These are phyloP conservation scores for Ooceraea biroi DNA, from an alignment of 1,140 invertebrate species.

Conservation along the genomic window DNA sequence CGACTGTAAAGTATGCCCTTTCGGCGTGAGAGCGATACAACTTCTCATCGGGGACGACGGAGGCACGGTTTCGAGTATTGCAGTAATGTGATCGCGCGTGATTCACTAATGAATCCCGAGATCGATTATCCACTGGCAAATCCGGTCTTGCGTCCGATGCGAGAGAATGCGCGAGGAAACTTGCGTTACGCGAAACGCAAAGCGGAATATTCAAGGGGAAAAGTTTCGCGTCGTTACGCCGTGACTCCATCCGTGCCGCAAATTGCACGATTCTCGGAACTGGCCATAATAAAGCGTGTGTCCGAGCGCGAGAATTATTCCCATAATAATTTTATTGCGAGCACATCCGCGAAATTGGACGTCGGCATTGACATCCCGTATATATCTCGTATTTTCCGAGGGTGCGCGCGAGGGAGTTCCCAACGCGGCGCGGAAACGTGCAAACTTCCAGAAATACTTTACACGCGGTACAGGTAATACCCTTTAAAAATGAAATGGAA, in stretches of 20 bases:
- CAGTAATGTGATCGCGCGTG: conserved; percentile 56
- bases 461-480: neutral
- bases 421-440: neutral
- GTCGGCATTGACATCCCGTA: neutral
- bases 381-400: neutral
- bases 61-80: conserved; percentile 37
- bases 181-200: conserved; percentile 24
- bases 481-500: neutral
- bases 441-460: neutral
- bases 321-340: conserved; percentile 55
- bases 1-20: conserved; percentile 82
- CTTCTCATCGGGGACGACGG: conserved; percentile 60
- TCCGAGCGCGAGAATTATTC: conserved; percentile 52
- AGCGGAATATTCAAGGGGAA: conserved; percentile 56
- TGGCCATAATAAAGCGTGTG: conserved; percentile 28
- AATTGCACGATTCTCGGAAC: conserved; percentile 51
- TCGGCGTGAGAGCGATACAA: conserved; percentile 81
- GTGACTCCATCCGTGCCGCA: conserved; percentile 17
- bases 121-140: conserved; percentile 69
- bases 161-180: conserved; percentile 5
- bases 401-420: neutral
- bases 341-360: conserved; percentile 10
- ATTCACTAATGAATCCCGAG: conserved; percentile 75
- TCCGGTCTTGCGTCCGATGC: conserved; percentile 22
- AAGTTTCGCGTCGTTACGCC: conserved; percentile 52